Percentiles rank a stretch among this genome's conserved stretches.
Conservation (phyloP, 2,797 vertebrate genomes). For the Anniella stebbinsi region DNA sequence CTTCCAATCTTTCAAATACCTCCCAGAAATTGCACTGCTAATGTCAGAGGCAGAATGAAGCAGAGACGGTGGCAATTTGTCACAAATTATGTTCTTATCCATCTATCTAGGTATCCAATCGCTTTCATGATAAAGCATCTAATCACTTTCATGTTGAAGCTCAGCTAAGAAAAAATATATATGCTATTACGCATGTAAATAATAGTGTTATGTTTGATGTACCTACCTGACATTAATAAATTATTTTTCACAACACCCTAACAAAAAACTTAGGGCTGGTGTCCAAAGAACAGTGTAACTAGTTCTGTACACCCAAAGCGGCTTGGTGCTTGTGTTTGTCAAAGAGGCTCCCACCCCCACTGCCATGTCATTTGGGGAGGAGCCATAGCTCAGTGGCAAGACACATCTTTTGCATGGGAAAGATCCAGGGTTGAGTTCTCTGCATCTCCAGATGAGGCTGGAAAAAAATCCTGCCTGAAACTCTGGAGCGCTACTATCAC, state of each 20-base stretch:
- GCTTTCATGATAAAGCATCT: constrained; percentile 62
- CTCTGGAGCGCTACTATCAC: background rate
- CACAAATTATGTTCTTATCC: constrained; percentile 71
- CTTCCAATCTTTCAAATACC: constrained; percentile 67
- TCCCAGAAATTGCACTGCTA: constrained; percentile 69
- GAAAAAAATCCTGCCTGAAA: background rate
- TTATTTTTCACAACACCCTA: constrained; percentile 16
- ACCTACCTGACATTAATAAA: constrained; percentile 33
- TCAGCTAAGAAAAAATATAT: constrained; percentile 60
- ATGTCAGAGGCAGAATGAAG: constrained; percentile 72
- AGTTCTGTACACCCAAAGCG: background rate
- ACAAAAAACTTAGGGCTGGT: constrained; percentile 19
- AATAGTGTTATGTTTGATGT: constrained; percentile 56
- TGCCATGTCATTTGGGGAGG: background rate
- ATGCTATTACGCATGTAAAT: constrained; percentile 56
- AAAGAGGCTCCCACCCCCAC: background rate
- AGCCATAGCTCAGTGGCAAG: background rate
- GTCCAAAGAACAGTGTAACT: background rate
- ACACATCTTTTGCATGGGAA: background rate
- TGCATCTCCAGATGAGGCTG: background rate
- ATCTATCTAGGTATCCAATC: constrained; percentile 67
- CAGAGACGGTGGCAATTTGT: constrained; percentile 55
- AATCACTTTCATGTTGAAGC: constrained; percentile 49
- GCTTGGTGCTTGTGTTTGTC: background rate
- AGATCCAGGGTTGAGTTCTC: background rate